Evolutionary conservation across 2,888 invertebrate genomes (phyloP).

Genomic region (Lasiommata megera): DNA sequence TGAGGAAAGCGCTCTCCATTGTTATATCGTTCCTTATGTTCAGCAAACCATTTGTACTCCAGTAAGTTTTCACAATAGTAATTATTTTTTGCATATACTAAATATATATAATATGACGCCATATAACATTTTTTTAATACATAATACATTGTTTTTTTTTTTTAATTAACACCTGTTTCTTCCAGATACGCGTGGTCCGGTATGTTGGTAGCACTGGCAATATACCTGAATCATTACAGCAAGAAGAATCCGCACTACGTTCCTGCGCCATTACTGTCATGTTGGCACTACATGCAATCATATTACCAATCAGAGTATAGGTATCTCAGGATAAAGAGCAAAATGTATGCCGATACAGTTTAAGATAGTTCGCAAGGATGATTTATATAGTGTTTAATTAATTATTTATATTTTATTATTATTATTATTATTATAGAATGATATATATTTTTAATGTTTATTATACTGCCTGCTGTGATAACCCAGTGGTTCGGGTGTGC

Average conservation of each 20-base stretch:
- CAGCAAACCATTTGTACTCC: conserved; percentile 95
- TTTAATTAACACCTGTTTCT: conserved; percentile 39
- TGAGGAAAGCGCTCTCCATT: conserved; percentile 95
- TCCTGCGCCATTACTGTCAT: conserved; percentile 43
- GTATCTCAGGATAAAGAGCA: conserved; percentile 58
- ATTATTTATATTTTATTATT: too few relatives aligned
- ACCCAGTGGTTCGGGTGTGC: too few relatives aligned
- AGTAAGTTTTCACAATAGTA: too few relatives aligned
- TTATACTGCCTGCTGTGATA: too few relatives aligned
- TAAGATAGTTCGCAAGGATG: conserved; percentile 34
- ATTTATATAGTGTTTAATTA: background rate
- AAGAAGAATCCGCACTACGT: conserved; percentile 83
- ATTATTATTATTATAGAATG: too few relatives aligned
- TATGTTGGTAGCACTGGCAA: conserved; percentile 91
- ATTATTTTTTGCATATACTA: too few relatives aligned
- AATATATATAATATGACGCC: too few relatives aligned
- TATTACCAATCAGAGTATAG: conserved; percentile 64
- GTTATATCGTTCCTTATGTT: conserved; percentile 96
- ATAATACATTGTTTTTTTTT: too few relatives aligned
- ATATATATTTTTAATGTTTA: too few relatives aligned
- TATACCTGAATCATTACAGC: conserved; percentile 96
- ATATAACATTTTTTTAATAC: too few relatives aligned
- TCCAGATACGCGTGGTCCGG: conserved; percentile 95
- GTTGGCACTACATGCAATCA: conserved; percentile 49
- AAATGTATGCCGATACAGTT: conserved; percentile 64